Percentiles rank a stretch among this genome's conserved stretches.
Evolutionary conservation across 2,888 invertebrate genomes (phyloP).

Genomic region (Amphipyra berbera): DNA sequence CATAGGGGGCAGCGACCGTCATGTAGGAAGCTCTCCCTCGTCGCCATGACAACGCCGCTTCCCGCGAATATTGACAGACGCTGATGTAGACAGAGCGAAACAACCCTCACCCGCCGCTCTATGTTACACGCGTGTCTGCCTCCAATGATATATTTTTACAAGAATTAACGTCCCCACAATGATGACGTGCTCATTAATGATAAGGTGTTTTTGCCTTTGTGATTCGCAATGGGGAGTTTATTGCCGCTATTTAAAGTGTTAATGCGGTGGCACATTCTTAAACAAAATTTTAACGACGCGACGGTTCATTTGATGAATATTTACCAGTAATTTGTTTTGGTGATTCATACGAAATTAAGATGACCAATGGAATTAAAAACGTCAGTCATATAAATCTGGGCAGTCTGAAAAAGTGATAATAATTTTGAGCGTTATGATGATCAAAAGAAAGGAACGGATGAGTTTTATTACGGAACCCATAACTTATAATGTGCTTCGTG

Average conservation of each 20-base stretch:
- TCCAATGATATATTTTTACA: conserved; percentile 81
- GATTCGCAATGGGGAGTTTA: conserved; percentile 68
- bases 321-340: conserved; percentile 17
- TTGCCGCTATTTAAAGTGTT: conserved; percentile 62
- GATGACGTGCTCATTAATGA: conserved; percentile 81
- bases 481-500: conserved; percentile 69
- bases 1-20: conserved; percentile 81
- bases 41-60: conserved; percentile 85
- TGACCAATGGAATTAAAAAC: conserved; percentile 15
- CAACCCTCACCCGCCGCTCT: conserved; percentile 55
- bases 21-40: conserved; percentile 79
- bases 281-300: conserved; percentile 21
- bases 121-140: conserved; percentile 68
- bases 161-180: conserved; percentile 75
- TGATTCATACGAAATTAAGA: conserved; percentile 1
- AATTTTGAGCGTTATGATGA: conserved; percentile 57
- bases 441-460: conserved; percentile 75
- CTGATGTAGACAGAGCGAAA: conserved; percentile 71
- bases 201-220: conserved; percentile 77
- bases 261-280: conserved; percentile 49
- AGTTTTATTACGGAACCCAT: conserved; percentile 74
- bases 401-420: conserved; percentile 21
- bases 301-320: conserved; percentile 22
- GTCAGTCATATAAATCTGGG: conserved; percentile 16
- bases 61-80: conserved; percentile 84